A percentile compares a stretch with the other conserved stretches of the same genome.
These are phyloP conservation scores for Graphium colonna DNA, from an alignment of 2,888 invertebrate genomes.

Conservation along the genomic window DNA sequence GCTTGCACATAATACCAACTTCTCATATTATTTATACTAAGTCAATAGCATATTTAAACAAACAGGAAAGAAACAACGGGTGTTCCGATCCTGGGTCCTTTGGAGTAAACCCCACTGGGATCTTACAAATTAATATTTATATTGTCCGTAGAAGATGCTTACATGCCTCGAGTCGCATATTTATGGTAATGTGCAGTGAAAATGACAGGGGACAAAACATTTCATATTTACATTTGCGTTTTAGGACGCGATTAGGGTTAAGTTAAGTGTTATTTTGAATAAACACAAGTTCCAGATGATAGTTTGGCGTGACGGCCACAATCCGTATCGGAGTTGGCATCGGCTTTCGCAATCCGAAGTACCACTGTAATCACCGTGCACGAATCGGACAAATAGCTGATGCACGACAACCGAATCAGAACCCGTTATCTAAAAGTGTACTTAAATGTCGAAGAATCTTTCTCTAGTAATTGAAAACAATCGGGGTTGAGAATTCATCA, in stretches of 20 bases:
- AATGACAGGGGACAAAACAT: neutral
- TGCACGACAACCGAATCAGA: constrained; percentile 58
- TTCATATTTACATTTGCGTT: neutral
- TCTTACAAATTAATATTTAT: neutral
- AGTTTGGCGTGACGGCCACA: constrained; percentile 55
- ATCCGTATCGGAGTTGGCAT: constrained; percentile 53
- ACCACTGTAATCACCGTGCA: constrained; percentile 52
- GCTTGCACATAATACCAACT: constrained; percentile 14
- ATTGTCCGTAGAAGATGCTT: neutral
- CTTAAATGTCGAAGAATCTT: constrained; percentile 23
- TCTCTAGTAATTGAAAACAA: no score
- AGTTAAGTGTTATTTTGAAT: constrained; percentile 35
- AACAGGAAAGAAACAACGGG: neutral
- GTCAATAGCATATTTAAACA: neutral
- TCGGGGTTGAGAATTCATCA: no score
- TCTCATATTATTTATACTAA: neutral
- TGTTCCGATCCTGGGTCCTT: neutral
- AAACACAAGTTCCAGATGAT: constrained; percentile 42
- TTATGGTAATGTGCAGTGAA: no score
- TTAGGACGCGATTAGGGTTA: neutral
- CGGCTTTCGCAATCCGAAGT: constrained; percentile 53
- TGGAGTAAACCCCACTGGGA: neutral
- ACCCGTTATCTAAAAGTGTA: constrained; percentile 52
- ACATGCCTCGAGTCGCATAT: no score
- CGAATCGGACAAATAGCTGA: constrained; percentile 60